Evolutionary conservation across 2,888 invertebrate genomes (phyloP).

Genomic region (Diachrysia chrysitis): DNA sequence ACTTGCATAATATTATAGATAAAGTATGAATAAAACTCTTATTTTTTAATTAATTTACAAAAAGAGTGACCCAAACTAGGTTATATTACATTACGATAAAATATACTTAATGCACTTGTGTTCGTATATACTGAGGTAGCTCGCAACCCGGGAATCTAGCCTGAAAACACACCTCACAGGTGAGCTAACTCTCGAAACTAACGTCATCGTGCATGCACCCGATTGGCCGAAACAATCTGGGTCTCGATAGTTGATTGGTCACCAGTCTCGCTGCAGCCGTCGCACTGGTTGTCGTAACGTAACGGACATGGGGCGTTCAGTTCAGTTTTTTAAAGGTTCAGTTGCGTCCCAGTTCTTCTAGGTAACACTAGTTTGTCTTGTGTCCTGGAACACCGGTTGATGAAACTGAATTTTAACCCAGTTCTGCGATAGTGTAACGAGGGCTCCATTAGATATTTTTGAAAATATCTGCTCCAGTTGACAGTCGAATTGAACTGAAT

Average conservation of each 20-base stretch:
- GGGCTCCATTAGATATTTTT: background rate
- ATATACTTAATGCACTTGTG: background rate
- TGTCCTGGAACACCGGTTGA: background rate
- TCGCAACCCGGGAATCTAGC: background rate
- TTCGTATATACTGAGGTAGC: background rate
- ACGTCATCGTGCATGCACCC: background rate
- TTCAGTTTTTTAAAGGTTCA: background rate
- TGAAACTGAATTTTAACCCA: background rate
- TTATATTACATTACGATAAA: background rate
- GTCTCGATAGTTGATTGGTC: background rate
- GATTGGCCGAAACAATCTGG: background rate
- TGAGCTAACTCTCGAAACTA: background rate
- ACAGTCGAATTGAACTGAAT: background rate
- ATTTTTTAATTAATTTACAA: background rate
- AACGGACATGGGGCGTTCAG: background rate
- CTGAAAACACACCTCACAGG: background rate
- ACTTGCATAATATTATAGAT: background rate
- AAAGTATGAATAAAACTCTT: background rate
- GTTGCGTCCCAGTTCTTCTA: background rate
- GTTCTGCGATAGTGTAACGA: background rate
- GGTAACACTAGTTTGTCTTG: background rate
- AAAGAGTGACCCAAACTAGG: background rate
- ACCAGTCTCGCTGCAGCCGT: background rate
- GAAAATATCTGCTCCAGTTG: background rate
- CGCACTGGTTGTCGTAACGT: background rate